Conservation (phyloP, 2,113 vertebrate genomes). For the Sinocyclocheilus anophthalmus region DNA sequence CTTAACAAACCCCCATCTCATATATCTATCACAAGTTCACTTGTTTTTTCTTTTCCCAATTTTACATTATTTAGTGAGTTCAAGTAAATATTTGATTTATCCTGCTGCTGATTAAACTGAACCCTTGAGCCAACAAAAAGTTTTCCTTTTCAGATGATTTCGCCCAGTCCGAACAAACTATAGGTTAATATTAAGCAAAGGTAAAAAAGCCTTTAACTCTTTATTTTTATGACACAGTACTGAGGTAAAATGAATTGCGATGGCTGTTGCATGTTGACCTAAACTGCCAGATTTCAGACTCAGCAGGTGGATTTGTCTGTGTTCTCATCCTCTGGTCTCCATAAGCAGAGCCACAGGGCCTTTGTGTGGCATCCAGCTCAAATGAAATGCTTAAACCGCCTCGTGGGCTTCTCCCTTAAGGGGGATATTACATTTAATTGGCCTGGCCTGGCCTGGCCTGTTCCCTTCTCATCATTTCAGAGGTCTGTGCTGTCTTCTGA, state of each 20-base stretch:
- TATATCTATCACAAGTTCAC: neutral
- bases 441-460: constrained; percentile 2
- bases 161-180: neutral
- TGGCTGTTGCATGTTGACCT: neutral
- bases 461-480: neutral
- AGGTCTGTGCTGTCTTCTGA: neutral
- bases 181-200: neutral
- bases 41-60: neutral
- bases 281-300: neutral
- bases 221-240: neutral
- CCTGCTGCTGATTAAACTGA: neutral
- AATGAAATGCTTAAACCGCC: constrained; percentile 26
- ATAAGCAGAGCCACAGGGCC: neutral
- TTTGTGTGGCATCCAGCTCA: neutral
- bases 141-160: neutral
- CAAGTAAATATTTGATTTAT: neutral
- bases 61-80: neutral
- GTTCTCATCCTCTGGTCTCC: neutral
- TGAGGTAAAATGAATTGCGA: neutral
- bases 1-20: neutral
- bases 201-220: neutral
- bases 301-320: neutral
- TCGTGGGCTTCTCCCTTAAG: neutral
- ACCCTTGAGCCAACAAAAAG: neutral
- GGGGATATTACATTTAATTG: constrained; percentile 26